A percentile compares a stretch with the other conserved stretches of the same genome.
Evolutionary conservation across 2,113 vertebrate genomes (phyloP).

Genomic region (Glaucomys volans): DNA sequence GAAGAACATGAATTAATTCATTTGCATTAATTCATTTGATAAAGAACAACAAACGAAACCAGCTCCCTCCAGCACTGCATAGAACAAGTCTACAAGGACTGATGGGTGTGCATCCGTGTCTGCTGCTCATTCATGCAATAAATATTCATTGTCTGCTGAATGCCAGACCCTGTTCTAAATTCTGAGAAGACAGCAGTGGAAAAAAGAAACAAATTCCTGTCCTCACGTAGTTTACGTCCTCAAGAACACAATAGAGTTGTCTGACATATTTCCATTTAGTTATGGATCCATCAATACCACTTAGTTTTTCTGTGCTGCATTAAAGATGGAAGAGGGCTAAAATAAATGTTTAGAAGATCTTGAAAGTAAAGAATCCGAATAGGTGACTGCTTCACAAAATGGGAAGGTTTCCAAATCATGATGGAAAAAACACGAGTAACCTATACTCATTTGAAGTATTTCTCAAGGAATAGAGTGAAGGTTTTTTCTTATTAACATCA

Average conservation of each 20-base stretch:
- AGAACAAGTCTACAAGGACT: not conserved
- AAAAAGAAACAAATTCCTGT: not conserved
- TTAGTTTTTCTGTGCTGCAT: not conserved
- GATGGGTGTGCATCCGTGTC: not conserved
- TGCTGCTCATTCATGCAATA: not conserved
- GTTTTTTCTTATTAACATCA: not conserved
- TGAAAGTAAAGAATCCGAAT: not conserved
- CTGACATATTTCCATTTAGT: not conserved
- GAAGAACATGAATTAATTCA: not conserved
- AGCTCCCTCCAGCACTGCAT: not conserved
- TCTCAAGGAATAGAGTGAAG: not conserved
- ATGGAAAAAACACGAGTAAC: not conserved
- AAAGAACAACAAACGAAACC: not conserved
- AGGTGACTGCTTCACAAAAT: not conserved
- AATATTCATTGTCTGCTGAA: not conserved
- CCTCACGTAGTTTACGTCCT: not conserved
- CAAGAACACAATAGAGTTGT: not conserved
- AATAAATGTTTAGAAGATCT: not conserved
- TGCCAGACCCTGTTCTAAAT: not conserved
- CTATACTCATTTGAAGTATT: not conserved
- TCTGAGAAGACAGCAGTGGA: not conserved
- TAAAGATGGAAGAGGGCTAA: not conserved
- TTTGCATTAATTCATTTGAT: not conserved
- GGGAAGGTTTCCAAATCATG: not conserved
- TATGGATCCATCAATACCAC: not conserved